Conservation (phyloP, 2,113 vertebrate genomes). For the Tupaia tana region DNA sequence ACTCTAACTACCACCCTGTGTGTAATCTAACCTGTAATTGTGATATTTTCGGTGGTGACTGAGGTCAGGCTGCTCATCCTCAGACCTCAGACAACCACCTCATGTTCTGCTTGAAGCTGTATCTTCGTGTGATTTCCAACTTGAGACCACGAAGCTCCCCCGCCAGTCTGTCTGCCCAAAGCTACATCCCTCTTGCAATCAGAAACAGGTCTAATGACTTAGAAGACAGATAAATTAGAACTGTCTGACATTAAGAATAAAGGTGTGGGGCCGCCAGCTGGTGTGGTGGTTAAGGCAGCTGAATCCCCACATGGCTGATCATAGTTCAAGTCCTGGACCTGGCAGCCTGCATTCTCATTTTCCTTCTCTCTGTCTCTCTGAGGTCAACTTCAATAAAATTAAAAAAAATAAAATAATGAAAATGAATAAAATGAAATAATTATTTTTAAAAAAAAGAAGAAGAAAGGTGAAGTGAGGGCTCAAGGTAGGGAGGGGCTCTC, state of each 20-base stretch:
- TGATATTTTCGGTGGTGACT: background rate
- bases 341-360: too few relatives aligned
- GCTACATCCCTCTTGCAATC: background rate
- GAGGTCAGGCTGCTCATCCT: constrained; percentile 33
- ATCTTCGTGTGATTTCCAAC: background rate
- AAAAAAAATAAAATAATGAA: too few relatives aligned
- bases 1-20: constrained; percentile 9
- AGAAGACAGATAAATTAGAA: background rate
- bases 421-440: too few relatives aligned
- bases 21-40: background rate
- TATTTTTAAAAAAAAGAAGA: background rate
- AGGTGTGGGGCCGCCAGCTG: too few relatives aligned
- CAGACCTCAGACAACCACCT: constrained; percentile 6
- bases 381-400: too few relatives aligned
- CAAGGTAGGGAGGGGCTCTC: background rate
- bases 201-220: background rate
- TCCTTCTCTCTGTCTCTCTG: too few relatives aligned
- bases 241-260: background rate
- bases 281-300: too few relatives aligned
- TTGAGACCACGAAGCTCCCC: background rate
- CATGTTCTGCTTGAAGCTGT: background rate
- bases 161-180: background rate
- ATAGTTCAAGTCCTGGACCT: too few relatives aligned
- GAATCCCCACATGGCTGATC: too few relatives aligned
- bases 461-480: background rate